A percentile compares a stretch with the other conserved stretches of the same genome.
phyloP scores from a whole-genome alignment of 2,888 invertebrate genomes.

The Andrena fulva region DNA sequence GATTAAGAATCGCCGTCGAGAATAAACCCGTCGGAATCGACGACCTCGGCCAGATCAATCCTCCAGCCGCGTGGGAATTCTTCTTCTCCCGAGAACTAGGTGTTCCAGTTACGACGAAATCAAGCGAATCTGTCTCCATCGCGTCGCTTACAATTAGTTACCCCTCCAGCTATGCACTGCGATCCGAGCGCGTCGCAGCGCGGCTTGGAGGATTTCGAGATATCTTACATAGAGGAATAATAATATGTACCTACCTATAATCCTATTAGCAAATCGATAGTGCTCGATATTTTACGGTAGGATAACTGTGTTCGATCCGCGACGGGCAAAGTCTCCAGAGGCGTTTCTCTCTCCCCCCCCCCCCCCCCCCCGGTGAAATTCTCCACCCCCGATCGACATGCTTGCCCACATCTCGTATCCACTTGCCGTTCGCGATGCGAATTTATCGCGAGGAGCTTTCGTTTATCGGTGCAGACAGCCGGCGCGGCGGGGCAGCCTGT shows the following conservation, averaged over 20 bases:
- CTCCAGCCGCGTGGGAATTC: not conserved
- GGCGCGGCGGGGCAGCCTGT: constrained; percentile 50
- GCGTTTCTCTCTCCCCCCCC: too few species aligned
- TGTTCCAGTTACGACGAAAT: not conserved
- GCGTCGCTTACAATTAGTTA: too few species aligned
- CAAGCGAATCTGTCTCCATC: too few species aligned
- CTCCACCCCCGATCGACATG: constrained; percentile 20
- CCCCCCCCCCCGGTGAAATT: not conserved
- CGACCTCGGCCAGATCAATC: not conserved
- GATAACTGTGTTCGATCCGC: too few species aligned
- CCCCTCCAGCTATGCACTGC: too few species aligned
- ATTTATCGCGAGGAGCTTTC: constrained; percentile 48
- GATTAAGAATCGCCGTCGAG: constrained; percentile 14
- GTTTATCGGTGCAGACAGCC: constrained; percentile 57
- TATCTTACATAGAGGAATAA: too few species aligned
- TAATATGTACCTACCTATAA: too few species aligned
- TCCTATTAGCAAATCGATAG: too few species aligned
- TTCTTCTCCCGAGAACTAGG: not conserved
- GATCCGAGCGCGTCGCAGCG: too few species aligned
- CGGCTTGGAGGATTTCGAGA: too few species aligned
- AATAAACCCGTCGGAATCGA: constrained; percentile 24
- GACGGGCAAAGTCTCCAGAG: too few species aligned
- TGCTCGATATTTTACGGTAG: too few species aligned
- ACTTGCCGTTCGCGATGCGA: constrained; percentile 38
- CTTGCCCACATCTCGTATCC: not conserved